Percentiles rank a stretch among this genome's conserved stretches.
Conservation (phyloP, 2,888 invertebrate species). For the Polietes domitor region DNA sequence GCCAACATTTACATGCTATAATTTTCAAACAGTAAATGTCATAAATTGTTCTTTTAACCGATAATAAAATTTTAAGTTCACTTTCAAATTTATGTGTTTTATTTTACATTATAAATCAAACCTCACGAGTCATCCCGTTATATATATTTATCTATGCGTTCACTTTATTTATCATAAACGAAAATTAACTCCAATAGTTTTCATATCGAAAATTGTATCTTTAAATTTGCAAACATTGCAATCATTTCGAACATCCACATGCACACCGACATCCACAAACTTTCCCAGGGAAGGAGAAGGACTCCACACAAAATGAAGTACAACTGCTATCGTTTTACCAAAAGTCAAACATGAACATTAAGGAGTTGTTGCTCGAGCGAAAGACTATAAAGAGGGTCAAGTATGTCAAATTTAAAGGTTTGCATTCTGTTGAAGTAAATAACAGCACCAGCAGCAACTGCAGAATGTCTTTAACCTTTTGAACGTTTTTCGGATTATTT, state of each 20-base stretch:
- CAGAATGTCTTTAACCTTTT: constrained; percentile 65
- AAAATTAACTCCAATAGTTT: too few species aligned
- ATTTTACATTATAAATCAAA: too few species aligned
- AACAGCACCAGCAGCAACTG: constrained; percentile 43
- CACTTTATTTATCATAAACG: too few species aligned
- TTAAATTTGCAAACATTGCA: not conserved
- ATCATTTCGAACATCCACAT: not conserved
- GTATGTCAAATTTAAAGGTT: constrained; percentile 63
- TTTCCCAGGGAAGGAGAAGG: not conserved
- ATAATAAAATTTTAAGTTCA: too few species aligned
- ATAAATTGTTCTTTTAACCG: too few species aligned
- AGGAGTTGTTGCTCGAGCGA: too few species aligned
- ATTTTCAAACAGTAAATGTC: too few species aligned
- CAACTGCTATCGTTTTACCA: not conserved
- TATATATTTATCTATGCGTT: too few species aligned
- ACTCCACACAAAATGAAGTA: constrained; percentile 22
- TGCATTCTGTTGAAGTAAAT: not conserved
- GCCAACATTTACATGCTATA: too few species aligned
- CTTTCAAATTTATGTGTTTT: too few species aligned
- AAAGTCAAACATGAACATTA: constrained; percentile 40
- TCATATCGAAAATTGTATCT: not conserved
- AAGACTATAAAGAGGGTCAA: constrained; percentile 58
- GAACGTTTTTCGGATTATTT: constrained; percentile 47
- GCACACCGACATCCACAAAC: not conserved
- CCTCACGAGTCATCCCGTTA: too few species aligned